A percentile compares a stretch with the other conserved stretches of the same genome.
Conservation (phyloP, 2,888 invertebrate species). For the Standfussiana lucernea region DNA sequence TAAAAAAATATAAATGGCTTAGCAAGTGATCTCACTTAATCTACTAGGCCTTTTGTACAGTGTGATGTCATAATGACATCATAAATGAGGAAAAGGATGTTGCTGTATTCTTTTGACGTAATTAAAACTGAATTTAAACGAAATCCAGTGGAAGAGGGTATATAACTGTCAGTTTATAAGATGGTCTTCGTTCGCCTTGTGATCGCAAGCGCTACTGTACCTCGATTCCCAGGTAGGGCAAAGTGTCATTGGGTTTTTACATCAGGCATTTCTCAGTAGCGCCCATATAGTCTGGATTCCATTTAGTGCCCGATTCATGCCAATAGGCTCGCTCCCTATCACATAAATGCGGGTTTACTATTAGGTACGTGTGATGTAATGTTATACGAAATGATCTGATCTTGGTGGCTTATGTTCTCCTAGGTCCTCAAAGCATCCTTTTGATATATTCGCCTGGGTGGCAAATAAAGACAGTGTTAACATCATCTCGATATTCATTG, state of each 20-base stretch:
- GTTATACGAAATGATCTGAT: not conserved
- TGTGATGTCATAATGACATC: slow-evolving; percentile 28
- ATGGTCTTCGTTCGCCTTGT: not conserved
- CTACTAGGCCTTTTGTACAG: not conserved
- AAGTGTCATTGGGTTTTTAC: not conserved
- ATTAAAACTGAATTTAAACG: not conserved
- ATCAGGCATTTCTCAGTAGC: not conserved
- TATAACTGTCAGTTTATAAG: not conserved
- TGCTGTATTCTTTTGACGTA: not conserved
- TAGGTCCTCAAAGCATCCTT: not conserved
- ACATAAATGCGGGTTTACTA: not conserved
- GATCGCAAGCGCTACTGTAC: not conserved
- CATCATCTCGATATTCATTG: not conserved
- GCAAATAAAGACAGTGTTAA: not conserved
- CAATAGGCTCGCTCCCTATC: not conserved
- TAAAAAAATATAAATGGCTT: slow-evolving; percentile 37
- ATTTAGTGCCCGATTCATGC: not conserved
- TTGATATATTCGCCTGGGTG: not conserved
- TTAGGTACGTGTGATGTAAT: not conserved
- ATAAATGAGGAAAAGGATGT: not conserved
- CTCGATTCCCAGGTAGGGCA: not conserved
- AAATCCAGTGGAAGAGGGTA: not conserved
- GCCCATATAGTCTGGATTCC: not conserved
- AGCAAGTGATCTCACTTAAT: slow-evolving; percentile 12
- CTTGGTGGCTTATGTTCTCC: not conserved